Base-by-base conservation (phyloP, 1,140 invertebrate genomes). In the Ceratosolen fusciceps region DNA sequence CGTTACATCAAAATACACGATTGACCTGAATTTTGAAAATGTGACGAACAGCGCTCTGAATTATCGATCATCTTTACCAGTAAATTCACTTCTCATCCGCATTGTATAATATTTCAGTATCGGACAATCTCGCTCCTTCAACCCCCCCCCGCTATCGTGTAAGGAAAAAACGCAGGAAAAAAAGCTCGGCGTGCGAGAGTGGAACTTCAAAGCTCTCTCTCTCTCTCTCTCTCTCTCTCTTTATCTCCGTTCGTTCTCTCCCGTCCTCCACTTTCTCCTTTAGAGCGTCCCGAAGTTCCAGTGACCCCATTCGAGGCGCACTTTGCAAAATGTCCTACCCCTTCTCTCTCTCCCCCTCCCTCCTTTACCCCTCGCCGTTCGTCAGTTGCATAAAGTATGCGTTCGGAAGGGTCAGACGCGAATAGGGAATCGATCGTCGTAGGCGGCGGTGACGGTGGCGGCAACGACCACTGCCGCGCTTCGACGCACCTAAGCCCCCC, bases 381-480 rank as follows among this genome's bases (percentile, higher is more conserved):
- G 9, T 10, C 58, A 26, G 24, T 60, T 37, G 16, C 19, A 29
- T 47, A 47, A 47, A 47, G 43, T 47, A 47, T 16, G 70, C 31
- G 2, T 14, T 3, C 2, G 9, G 21, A 21, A 47, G 29, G 16
- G 73, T 49, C 49, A 62, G 26, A 29, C 34, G 56, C 37, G 80
- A 65, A 75, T 84, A 84, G 85, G 84, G 85, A 86, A 88, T 89
- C 84, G 88, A 89, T 87, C n/a, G n/a, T n/a, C n/a, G n/a, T n/a
- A n/a, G n/a, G n/a, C n/a, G n/a, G n/a, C n/a, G n/a, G n/a, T n/a
- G n/a, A n/a, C n/a, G n/a, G n/a, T n/a, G n/a, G n/a, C n/a, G n/a
- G n/a, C n/a, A n/a, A n/a, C n/a, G n/a, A n/a, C n/a, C n/a, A n/a
- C n/a, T n/a, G n/a, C n/a, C n/a, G n/a, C n/a, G n/a, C n/a, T n/a